phyloP scores from a whole-genome alignment of 2,888 invertebrate genomes.

The Apamea crenata region DNA sequence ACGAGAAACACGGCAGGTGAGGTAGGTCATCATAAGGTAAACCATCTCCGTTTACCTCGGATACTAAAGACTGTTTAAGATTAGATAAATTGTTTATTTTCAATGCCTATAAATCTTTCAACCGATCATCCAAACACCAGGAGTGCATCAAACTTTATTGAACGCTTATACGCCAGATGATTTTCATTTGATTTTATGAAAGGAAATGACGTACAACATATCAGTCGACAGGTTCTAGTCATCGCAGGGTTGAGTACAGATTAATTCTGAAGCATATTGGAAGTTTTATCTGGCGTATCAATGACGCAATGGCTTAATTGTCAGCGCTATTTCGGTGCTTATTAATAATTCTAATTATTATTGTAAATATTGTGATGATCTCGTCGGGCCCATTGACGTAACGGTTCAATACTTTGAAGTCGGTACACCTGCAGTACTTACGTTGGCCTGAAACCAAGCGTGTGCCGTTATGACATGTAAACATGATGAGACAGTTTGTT shows the following conservation, averaged over 20 bases:
- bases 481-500: slow-evolving; percentile 67
- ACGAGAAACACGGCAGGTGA: background rate
- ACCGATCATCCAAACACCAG: slow-evolving; percentile 49
- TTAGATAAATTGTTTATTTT: slow-evolving; percentile 59
- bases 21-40: slow-evolving; percentile 56
- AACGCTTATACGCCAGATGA: slow-evolving; percentile 55
- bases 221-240: slow-evolving; percentile 47
- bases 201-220: slow-evolving; percentile 59
- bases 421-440: slow-evolving; percentile 71
- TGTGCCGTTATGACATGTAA: slow-evolving; percentile 58
- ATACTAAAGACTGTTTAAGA: slow-evolving; percentile 59
- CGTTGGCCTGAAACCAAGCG: slow-evolving; percentile 69
- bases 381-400: slow-evolving; percentile 44
- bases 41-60: slow-evolving; percentile 36
- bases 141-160: slow-evolving; percentile 64
- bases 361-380: slow-evolving; percentile 55
- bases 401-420: slow-evolving; percentile 68
- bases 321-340: slow-evolving; percentile 39
- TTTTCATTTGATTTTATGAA: slow-evolving; percentile 64
- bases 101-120: slow-evolving; percentile 64
- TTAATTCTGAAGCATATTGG: slow-evolving; percentile 56
- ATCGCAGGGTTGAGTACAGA: slow-evolving; percentile 39
- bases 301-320: slow-evolving; percentile 56
- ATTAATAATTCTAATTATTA: slow-evolving; percentile 49
- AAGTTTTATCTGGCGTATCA: slow-evolving; percentile 54